Evolutionary conservation across 2,797 vertebrate genomes (phyloP).

Genomic region (Sphaeramia orbicularis): DNA sequence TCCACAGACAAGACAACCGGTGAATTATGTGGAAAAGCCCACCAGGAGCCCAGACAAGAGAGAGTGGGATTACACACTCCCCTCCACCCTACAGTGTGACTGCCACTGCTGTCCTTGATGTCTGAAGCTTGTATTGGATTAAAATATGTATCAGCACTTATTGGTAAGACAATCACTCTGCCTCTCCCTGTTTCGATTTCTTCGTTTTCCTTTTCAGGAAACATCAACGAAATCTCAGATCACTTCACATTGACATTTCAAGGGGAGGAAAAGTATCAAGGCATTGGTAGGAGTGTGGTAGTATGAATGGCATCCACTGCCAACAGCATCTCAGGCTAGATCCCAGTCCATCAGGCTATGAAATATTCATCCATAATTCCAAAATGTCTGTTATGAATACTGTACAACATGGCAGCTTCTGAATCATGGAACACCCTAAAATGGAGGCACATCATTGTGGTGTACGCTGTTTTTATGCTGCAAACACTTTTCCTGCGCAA

Average conservation of each 20-base stretch:
- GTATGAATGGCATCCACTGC: conserved; percentile 64
- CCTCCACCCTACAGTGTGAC: conserved; percentile 25
- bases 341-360: conserved; percentile 72
- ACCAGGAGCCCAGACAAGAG: conserved; percentile 1
- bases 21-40: conserved; percentile 26
- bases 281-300: conserved; percentile 56
- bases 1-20: conserved; percentile 33
- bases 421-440: conserved; percentile 34
- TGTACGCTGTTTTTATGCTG: not conserved
- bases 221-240: conserved; percentile 73
- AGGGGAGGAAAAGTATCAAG: conserved; percentile 63
- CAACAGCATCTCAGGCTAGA: conserved; percentile 57
- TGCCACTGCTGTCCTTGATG: conserved; percentile 57
- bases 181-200: conserved; percentile 69
- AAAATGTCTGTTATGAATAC: conserved; percentile 73
- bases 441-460: conserved; percentile 6
- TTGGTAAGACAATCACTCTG: conserved; percentile 79
- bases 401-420: conserved; percentile 41
- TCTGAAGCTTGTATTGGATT: conserved; percentile 59
- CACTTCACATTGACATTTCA: conserved; percentile 74
- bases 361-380: conserved; percentile 80
- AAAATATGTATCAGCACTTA: conserved; percentile 80
- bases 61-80: conserved; percentile 6
- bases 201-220: conserved; percentile 74
- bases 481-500: conserved; percentile 7